phyloP scores from a whole-genome alignment of 1,140 invertebrate genomes.

The Dysdera silvatica region DNA sequence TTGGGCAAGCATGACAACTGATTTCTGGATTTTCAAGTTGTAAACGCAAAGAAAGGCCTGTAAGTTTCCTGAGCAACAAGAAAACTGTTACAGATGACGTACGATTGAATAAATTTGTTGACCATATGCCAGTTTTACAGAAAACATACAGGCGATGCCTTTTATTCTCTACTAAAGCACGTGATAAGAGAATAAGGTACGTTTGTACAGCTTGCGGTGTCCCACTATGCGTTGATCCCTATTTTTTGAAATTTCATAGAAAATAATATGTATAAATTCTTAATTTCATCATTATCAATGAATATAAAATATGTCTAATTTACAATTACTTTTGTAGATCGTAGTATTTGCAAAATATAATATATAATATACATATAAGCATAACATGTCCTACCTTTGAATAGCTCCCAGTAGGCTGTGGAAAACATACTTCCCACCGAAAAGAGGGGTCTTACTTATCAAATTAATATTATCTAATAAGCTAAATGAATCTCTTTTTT shows the following conservation, averaged over 20 bases:
- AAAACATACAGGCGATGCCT: neutral
- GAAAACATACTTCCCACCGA: neutral
- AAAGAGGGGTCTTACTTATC: too few species aligned
- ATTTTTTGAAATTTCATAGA: neutral
- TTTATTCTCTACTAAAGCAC: neutral
- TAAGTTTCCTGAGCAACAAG: neutral
- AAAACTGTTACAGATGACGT: neutral
- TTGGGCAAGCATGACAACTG: neutral
- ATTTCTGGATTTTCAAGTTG: neutral
- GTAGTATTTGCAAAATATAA: neutral
- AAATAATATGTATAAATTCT: neutral
- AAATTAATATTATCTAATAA: too few species aligned
- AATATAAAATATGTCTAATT: conserved; percentile 1
- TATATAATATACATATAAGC: neutral
- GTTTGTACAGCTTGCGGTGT: neutral
- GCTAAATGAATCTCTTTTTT: too few species aligned
- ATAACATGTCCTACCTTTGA: neutral
- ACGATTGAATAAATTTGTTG: neutral
- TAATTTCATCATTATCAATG: neutral
- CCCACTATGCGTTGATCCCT: neutral
- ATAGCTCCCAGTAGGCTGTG: neutral
- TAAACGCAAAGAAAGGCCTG: neutral
- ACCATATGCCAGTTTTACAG: neutral
- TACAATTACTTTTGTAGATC: neutral
- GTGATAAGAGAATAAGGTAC: neutral